Base-by-base conservation (phyloP, 1,140 invertebrate genomes). In the Watersipora subatra region DNA sequence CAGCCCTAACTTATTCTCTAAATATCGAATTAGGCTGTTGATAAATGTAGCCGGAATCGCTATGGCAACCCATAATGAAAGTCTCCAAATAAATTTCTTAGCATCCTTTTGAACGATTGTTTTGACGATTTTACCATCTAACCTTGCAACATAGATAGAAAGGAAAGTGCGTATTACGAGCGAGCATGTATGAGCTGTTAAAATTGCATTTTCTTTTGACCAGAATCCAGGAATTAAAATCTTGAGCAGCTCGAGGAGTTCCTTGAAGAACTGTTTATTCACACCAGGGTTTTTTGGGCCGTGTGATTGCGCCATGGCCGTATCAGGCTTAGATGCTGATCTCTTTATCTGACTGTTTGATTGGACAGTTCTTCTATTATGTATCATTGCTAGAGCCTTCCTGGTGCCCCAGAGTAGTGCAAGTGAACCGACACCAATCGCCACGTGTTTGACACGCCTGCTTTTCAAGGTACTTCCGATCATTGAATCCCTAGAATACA, bases 31-130 rank as follows among this genome's bases (percentile, higher is more conserved):
- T 77, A 93, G 88, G 61, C 92, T 96, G 78, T 99, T 99, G 68
- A 97, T 87, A 81, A 97, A 96, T 0, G 94, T 98, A 0, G 95
- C 94, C 0, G 95, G 95, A 3, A 98, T 81, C 0, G 94, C 94
- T 24, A 98, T 91, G 0, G 89, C 85, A 71, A 98, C 88, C 94
- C 94, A 99, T 77, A 93, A 83, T 0, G 88, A 76, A 61, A 98
- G 79, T 73, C 93, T 88, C 0, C 86, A 74, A 0, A 87, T 81
- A 79, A 98, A 99, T 64, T 87, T 86, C 0, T 78, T 80, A 0
- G 94, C 84, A 79, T 98, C 92, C 70, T 78, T 80, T 62, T 91
- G 85, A 15, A 99, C 95, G 73, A 98, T 97, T 74, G 91, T 90
- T 78, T 93, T 94, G 0, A 97, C 93, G 71, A 99, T 93, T 58